Conservation (phyloP, 1,140 invertebrate species). For the Mylabris phalerata region DNA sequence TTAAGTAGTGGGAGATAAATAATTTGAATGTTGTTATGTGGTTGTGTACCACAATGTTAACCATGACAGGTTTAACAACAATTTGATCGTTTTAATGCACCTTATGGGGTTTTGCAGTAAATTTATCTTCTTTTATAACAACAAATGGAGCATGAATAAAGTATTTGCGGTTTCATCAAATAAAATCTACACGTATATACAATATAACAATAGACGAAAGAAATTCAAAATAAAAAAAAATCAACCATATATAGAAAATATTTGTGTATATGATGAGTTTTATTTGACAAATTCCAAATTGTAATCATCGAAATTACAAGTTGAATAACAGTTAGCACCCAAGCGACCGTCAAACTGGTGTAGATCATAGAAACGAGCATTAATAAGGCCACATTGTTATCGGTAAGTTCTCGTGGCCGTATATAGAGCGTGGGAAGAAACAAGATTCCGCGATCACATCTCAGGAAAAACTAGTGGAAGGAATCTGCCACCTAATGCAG, state of each 20-base stretch:
- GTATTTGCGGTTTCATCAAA: slow-evolving; percentile 6
- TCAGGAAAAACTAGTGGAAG: slow-evolving; percentile 28
- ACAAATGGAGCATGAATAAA: slow-evolving; percentile 14
- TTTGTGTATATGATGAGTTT: no score
- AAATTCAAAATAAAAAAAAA: no score
- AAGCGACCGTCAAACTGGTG: not conserved
- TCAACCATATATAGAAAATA: no score
- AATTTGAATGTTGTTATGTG: no score
- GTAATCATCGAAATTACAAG: no score
- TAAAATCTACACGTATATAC: no score
- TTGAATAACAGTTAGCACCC: no score
- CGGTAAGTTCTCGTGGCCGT: slow-evolving; percentile 19
- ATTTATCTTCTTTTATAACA: not conserved
- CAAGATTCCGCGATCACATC: slow-evolving; percentile 34
- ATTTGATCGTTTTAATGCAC: slow-evolving; percentile 6
- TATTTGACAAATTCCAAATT: no score
- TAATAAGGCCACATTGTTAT: slow-evolving; percentile 11
- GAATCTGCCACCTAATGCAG: slow-evolving; percentile 28
- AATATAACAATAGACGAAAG: no score
- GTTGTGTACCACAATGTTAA: no score
- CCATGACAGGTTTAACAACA: slow-evolving; percentile 4
- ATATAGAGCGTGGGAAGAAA: slow-evolving; percentile 36
- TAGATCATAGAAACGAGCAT: slow-evolving; percentile 12
- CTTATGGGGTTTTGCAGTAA: not conserved
- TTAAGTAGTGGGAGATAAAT: no score